Evolutionary conservation across 1,140 invertebrate species (phyloP).

Genomic region (Drosophila miranda): DNA sequence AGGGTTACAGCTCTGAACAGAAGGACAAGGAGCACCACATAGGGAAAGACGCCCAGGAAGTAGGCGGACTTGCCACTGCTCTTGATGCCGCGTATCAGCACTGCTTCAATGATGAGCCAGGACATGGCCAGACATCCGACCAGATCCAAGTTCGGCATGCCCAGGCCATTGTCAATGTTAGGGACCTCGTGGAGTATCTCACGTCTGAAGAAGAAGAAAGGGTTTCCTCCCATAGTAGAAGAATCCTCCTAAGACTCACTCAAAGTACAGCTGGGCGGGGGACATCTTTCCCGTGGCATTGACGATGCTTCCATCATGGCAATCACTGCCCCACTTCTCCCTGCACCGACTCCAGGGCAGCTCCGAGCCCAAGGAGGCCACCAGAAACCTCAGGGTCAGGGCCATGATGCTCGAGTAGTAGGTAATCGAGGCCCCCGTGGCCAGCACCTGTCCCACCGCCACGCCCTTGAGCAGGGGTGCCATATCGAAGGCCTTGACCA

Average conservation of each 20-base stretch:
- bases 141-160: conserved; percentile 86
- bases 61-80: conserved; percentile 87
- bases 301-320: conserved; percentile 55
- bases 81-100: conserved; percentile 87
- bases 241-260: conserved; percentile 80
- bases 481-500: conserved; percentile 84
- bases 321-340: conserved; percentile 84
- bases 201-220: conserved; percentile 79
- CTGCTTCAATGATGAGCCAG: conserved; percentile 88
- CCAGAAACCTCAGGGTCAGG: conserved; percentile 87
- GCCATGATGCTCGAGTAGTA: conserved; percentile 90
- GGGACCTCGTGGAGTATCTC: conserved; percentile 85
- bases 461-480: conserved; percentile 86
- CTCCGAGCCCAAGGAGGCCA: conserved; percentile 85
- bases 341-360: conserved; percentile 88
- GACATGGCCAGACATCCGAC: conserved; percentile 87
- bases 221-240: no score
- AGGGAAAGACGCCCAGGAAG: conserved; percentile 90
- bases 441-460: conserved; percentile 88
- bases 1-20: conserved; percentile 88
- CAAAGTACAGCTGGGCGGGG: conserved; percentile 85
- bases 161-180: conserved; percentile 86
- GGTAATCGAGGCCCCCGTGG: conserved; percentile 87
- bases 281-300: conserved; percentile 76
- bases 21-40: conserved; percentile 87